These are phyloP conservation scores for Amyelois transitella DNA, from an alignment of 1,140 invertebrate species.

Conservation along the genomic window DNA sequence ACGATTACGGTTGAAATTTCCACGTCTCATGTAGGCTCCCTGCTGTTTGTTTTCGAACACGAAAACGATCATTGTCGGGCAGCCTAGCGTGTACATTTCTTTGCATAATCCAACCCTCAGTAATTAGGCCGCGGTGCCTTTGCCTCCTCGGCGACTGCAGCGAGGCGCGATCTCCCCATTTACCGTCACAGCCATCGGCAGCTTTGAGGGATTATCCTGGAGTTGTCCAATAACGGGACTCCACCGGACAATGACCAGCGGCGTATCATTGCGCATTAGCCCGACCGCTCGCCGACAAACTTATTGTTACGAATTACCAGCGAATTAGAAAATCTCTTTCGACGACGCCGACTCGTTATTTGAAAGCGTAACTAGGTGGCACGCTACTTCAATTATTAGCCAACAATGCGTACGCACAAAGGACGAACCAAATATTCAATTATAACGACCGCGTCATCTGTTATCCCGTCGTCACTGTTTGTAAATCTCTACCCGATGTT, in stretches of 20 bases:
- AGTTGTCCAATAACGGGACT: constrained; percentile 62
- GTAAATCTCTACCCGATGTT: constrained; percentile 27
- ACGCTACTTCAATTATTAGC: constrained; percentile 23
- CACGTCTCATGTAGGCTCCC: constrained; percentile 18
- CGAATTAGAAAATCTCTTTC: constrained; percentile 65
- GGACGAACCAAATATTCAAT: constrained; percentile 4
- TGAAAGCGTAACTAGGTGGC: constrained; percentile 68
- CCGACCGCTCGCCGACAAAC: constrained; percentile 25
- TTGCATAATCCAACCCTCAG: constrained; percentile 51
- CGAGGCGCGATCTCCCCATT: constrained; percentile 66
- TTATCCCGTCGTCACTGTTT: constrained; percentile 35
- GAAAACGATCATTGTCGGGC: constrained; percentile 28
- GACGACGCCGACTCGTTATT: constrained; percentile 34
- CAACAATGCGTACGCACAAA: constrained; percentile 3
- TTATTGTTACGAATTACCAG: constrained; percentile 62
- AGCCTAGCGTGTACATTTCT: constrained; percentile 37
- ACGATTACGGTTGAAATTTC: too few relatives aligned
- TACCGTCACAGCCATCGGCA: constrained; percentile 40
- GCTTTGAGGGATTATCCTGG: constrained; percentile 65
- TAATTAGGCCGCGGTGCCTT: constrained; percentile 56
- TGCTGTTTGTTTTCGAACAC: constrained; percentile 56
- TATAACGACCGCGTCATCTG: background rate
- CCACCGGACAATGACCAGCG: constrained; percentile 44
- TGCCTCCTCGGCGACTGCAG: constrained; percentile 56
- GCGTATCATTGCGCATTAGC: constrained; percentile 66